Evolutionary conservation across 2,113 vertebrate species (phyloP).

Genomic region (Anthoscopus minutus): DNA sequence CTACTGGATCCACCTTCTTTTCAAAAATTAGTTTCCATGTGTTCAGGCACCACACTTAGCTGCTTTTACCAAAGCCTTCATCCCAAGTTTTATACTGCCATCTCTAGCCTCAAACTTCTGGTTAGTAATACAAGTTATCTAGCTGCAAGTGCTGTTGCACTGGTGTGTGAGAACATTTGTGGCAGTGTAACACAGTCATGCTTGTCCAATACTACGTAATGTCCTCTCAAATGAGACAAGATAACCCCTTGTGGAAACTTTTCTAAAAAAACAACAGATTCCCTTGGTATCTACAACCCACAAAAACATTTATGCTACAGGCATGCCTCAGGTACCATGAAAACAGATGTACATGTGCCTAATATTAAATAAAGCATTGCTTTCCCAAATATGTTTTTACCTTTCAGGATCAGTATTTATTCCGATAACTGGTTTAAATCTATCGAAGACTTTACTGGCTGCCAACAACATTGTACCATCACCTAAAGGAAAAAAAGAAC

Average conservation of each 20-base stretch:
- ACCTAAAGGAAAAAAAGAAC: constrained; percentile 65
- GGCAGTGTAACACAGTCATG: neutral
- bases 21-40: neutral
- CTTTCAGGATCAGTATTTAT: constrained; percentile 98
- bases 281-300: neutral
- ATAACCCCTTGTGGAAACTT: neutral
- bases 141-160: neutral
- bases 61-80: neutral
- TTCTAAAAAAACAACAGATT: neutral
- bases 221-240: neutral
- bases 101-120: neutral
- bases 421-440: constrained; percentile 91
- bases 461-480: constrained; percentile 97
- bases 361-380: neutral
- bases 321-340: neutral
- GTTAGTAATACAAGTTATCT: neutral
- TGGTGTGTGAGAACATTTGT: neutral
- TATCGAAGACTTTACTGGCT: constrained; percentile 93
- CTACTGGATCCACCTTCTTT: neutral
- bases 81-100: neutral
- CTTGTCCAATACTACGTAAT: neutral
- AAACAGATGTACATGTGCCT: neutral
- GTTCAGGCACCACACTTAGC: neutral
- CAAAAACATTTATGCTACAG: neutral
- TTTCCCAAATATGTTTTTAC: constrained; percentile 67